A percentile compares a stretch with the other conserved stretches of the same genome.
Evolutionary conservation across 2,797 vertebrate species (phyloP).

Genomic region (Alcedo atthis): DNA sequence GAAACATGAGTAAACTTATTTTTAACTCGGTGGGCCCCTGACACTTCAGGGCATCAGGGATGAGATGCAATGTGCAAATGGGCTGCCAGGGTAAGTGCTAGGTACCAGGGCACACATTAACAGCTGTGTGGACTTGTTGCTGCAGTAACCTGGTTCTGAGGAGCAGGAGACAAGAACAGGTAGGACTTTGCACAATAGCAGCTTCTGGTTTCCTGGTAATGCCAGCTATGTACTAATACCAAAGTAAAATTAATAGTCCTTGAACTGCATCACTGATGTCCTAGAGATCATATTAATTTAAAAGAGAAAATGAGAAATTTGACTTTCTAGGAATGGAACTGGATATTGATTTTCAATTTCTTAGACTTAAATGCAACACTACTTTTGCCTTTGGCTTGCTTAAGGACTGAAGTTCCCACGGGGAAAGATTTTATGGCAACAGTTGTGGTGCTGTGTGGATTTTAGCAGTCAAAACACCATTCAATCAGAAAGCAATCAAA

Average conservation of each 20-base stretch:
- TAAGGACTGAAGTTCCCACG: neutral
- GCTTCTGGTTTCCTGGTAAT: neutral
- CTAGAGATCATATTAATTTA: neutral
- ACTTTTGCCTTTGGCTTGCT: neutral
- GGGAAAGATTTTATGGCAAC: neutral
- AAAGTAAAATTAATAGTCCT: neutral
- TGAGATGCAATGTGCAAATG: neutral
- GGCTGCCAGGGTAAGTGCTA: neutral
- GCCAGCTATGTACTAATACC: neutral
- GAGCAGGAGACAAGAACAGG: neutral
- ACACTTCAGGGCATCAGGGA: neutral
- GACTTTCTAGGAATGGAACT: neutral
- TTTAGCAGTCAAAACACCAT: neutral
- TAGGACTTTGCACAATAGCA: neutral
- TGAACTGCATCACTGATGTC: neutral
- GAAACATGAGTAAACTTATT: neutral
- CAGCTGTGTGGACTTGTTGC: conserved; percentile 45
- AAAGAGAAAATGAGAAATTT: neutral
- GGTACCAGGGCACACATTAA: neutral
- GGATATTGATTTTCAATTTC: neutral
- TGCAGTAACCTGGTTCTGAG: conserved; percentile 43
- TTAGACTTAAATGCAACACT: neutral
- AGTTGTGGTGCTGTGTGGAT: neutral
- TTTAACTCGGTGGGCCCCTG: neutral
- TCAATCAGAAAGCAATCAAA: neutral